phyloP scores from a whole-genome alignment of 2,888 invertebrate genomes.

The Mantis religiosa region DNA sequence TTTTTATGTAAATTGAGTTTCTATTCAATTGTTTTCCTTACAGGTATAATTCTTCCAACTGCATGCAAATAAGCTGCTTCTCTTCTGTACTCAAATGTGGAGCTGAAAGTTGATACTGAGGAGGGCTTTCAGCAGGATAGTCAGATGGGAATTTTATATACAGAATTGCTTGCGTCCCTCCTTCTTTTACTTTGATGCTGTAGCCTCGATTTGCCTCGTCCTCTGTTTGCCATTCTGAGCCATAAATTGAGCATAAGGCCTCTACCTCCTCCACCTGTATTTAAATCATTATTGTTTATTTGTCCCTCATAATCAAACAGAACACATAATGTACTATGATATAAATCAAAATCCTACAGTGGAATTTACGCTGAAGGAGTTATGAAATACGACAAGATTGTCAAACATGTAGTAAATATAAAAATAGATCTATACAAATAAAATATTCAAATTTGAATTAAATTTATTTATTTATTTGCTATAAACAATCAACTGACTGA shows the following conservation, averaged over 20 bases:
- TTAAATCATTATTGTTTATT: not conserved
- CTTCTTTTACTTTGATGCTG: constrained; percentile 54
- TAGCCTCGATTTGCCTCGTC: constrained; percentile 54
- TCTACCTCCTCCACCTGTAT: constrained; percentile 64
- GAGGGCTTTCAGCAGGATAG: constrained; percentile 63
- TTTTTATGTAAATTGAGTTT: too few relatives aligned
- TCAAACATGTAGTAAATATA: too few relatives aligned
- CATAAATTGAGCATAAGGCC: constrained; percentile 68
- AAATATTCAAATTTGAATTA: too few relatives aligned
- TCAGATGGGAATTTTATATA: constrained; percentile 59
- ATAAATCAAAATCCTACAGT: too few relatives aligned
- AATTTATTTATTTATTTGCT: too few relatives aligned
- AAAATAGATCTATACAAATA: too few relatives aligned
- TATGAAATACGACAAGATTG: too few relatives aligned
- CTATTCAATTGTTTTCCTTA: constrained; percentile 43
- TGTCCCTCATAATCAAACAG: too few relatives aligned
- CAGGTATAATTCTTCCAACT: constrained; percentile 63
- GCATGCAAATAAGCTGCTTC: constrained; percentile 53
- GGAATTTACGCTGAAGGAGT: too few relatives aligned
- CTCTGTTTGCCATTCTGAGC: constrained; percentile 61
- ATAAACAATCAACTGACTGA: too few relatives aligned
- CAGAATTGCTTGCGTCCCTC: constrained; percentile 52
- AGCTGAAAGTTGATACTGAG: constrained; percentile 66
- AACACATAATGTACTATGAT: too few relatives aligned
- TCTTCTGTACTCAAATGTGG: constrained; percentile 61